Conservation (phyloP, 2,113 vertebrate genomes). For the Hoplias malabaricus region DNA sequence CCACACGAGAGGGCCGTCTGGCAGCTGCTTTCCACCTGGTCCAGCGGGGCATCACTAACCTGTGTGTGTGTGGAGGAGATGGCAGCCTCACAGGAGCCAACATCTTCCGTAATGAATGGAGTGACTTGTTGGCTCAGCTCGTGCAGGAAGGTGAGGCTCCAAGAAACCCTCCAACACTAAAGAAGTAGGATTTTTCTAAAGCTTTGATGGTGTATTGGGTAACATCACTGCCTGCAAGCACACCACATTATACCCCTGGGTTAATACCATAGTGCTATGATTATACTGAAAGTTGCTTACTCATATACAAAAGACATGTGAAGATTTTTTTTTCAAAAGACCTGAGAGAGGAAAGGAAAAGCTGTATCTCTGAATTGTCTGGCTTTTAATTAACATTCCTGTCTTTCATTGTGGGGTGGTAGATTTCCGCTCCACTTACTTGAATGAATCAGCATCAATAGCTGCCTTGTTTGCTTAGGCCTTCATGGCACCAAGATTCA, state of each 20-base stretch:
- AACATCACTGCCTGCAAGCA: too few relatives aligned
- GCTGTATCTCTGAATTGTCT: background rate
- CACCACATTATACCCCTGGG: too few relatives aligned
- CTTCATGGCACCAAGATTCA: background rate
- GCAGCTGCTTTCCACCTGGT: conserved; percentile 85
- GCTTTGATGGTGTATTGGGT: too few relatives aligned
- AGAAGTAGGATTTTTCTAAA: background rate
- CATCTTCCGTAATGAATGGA: conserved; percentile 91
- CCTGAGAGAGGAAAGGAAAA: background rate
- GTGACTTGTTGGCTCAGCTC: conserved; percentile 75
- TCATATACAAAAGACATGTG: too few relatives aligned
- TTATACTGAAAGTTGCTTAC: too few relatives aligned
- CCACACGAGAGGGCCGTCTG: conserved; percentile 82
- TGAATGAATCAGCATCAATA: conserved; percentile 13
- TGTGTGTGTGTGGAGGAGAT: conserved; percentile 85
- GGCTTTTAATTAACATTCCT: background rate
- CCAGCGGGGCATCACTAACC: conserved; percentile 90
- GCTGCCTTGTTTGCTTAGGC: background rate
- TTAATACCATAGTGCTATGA: too few relatives aligned
- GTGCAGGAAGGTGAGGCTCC: conserved; percentile 37
- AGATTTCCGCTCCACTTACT: conserved; percentile 7
- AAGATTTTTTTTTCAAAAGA: too few relatives aligned
- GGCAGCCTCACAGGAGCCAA: conserved; percentile 91
- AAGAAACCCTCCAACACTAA: too few relatives aligned
- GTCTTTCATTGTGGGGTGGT: background rate